These are phyloP conservation scores for Drosophila lacicola DNA, from an alignment of 2,888 invertebrate species.

Conservation along the genomic window DNA sequence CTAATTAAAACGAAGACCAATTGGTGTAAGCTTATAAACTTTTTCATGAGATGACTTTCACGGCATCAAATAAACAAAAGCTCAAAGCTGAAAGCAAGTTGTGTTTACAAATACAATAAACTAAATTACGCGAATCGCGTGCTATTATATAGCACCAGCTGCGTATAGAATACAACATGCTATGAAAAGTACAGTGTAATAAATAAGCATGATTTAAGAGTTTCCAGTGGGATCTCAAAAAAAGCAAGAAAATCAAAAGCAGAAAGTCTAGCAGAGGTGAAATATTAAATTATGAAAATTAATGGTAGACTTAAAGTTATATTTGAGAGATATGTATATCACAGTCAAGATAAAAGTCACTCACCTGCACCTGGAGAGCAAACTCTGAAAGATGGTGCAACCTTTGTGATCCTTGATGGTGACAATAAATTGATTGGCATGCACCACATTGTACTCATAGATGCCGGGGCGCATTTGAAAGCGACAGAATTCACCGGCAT, in stretches of 20 bases:
- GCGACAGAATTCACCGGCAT: slow-evolving; percentile 96
- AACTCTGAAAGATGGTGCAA: slow-evolving; percentile 91
- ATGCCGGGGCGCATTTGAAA: slow-evolving; percentile 95
- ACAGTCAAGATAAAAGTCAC: slow-evolving; percentile 53
- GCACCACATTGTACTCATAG: slow-evolving; percentile 93
- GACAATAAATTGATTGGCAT: slow-evolving; percentile 95
- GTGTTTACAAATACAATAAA: not conserved
- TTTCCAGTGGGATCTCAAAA: not conserved
- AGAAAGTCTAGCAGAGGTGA: not conserved
- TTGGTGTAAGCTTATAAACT: not conserved
- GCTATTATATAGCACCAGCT: not conserved
- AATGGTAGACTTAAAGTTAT: slow-evolving; percentile 2
- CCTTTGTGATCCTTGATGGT: slow-evolving; percentile 90
- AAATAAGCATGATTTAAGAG: not conserved
- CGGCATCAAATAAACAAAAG: not conserved
- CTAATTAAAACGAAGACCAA: not conserved
- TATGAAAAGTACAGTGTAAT: not conserved
- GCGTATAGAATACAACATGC: not conserved
- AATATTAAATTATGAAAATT: slow-evolving; percentile 7
- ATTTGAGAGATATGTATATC: not conserved
- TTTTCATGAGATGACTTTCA: not conserved
- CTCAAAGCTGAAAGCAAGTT: not conserved
- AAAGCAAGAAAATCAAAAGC: slow-evolving; percentile 1
- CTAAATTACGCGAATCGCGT: not conserved
- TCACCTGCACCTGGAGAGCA: slow-evolving; percentile 91